These are phyloP conservation scores for Jaculus jaculus DNA, from an alignment of 2,113 vertebrate species.

Conservation along the genomic window DNA sequence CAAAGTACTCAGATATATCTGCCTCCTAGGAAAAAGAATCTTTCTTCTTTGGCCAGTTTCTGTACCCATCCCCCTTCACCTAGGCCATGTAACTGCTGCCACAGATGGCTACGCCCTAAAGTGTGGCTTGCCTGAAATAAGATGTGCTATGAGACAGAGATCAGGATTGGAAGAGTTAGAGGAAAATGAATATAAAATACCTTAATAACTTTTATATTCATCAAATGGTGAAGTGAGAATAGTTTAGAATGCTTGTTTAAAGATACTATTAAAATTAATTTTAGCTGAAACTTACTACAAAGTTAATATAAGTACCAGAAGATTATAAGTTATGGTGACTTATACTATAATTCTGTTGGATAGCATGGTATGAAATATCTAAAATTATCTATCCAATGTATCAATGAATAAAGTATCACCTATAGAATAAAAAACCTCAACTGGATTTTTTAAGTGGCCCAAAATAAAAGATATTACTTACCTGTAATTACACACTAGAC, in stretches of 20 bases:
- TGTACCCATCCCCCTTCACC: not conserved
- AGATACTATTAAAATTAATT: constrained; percentile 36
- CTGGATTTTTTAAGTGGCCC: not conserved
- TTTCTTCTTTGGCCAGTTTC: not conserved
- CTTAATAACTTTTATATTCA: not conserved
- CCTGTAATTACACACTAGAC: constrained; percentile 37
- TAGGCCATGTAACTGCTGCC: not conserved
- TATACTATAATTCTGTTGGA: not conserved
- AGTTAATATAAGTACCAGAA: not conserved
- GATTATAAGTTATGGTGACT: not conserved
- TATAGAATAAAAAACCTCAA: constrained; percentile 18
- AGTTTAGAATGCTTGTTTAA: not conserved
- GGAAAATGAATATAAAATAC: not conserved
- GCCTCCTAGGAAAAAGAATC: not conserved
- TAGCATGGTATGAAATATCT: not conserved
- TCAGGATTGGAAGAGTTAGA: not conserved
- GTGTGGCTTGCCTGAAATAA: not conserved
- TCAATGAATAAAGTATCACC: not conserved
- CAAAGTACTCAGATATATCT: not conserved
- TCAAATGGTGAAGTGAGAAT: not conserved
- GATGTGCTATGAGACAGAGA: not conserved
- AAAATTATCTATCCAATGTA: not conserved
- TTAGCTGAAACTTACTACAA: constrained; percentile 25
- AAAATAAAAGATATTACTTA: constrained; percentile 48
- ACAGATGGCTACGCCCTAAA: not conserved